Base-by-base conservation (phyloP, 2,888 invertebrate species). In the Gastrophysa polygoni region DNA sequence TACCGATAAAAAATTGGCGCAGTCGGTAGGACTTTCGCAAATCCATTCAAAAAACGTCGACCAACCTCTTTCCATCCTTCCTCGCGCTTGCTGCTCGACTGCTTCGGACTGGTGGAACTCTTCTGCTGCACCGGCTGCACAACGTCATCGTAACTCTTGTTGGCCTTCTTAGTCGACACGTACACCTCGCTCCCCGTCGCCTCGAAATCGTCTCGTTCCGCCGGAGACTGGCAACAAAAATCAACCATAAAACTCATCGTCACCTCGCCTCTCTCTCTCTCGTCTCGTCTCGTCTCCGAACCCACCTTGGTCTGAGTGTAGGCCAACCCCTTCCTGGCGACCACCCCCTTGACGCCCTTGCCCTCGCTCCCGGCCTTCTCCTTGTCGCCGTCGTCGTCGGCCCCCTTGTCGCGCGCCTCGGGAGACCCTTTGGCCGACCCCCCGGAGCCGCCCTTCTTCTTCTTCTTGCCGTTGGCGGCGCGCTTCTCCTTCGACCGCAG, bases 51-150 rank as follows among this genome's bases (percentile, higher is more conserved):
- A 7, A 24, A 24, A 24, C 24, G 7, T 7, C 5, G 10, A 32
- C 29, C 2, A 6, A 32, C 97, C 83, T 98, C 97, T 79, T 97
- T 97, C 97, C 97, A 98, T 10, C 96, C 97, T 77, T 97, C 96
- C 75, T 97, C 91, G 65, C 94, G 86, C 77, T 89, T 81, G 76
- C 83, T 83, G 47, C n/a, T n/a, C n/a, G 83, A 85, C 77, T 89
- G 86, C 76, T 90, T 91, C 0, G 90, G 90, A 70, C 89, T 90
- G 44, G 88, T 88, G 61, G 85, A 86, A 71, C 70, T 73, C 47
- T 66, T 68, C 7, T 47, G 21, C 20, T 55, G 61, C 3, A 58
- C 47, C 32, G 65, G 63, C n/a, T 57, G 57, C n/a, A 59, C 49
- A 8, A 66, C 67, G 29, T 70, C 70, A 16, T 70, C 71, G n/a